Conservation (phyloP, 2,113 vertebrate species). For the Talpa occidentalis region DNA sequence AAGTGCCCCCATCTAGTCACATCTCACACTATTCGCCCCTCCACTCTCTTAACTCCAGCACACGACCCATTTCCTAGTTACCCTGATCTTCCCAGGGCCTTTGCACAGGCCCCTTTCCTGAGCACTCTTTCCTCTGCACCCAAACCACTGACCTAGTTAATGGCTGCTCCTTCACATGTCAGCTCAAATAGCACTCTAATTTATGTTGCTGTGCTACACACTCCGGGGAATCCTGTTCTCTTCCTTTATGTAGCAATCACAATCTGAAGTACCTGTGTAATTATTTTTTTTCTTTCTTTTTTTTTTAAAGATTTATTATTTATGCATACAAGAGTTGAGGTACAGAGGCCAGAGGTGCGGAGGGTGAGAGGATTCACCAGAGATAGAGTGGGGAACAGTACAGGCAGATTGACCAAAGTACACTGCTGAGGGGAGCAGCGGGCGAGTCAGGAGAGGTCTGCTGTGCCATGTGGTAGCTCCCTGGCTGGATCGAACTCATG, state of each 20-base stretch:
- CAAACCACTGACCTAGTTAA: not conserved
- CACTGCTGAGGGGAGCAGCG: too few relatives aligned
- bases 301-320: too few relatives aligned
- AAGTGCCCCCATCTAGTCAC: not conserved
- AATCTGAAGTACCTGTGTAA: not conserved
- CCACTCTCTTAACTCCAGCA: not conserved
- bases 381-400: too few relatives aligned
- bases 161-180: not conserved
- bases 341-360: too few relatives aligned
- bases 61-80: not conserved
- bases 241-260: not conserved
- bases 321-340: too few relatives aligned
- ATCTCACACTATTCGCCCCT: not conserved
- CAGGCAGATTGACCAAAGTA: too few relatives aligned
- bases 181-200: not conserved
- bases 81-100: not conserved
- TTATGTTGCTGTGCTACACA: not conserved
- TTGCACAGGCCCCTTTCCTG: not conserved
- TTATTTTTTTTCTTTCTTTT: too few relatives aligned
- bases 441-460: too few relatives aligned
- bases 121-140: not conserved
- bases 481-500: too few relatives aligned
- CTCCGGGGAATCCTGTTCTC: not conserved
- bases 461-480: too few relatives aligned
- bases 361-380: too few relatives aligned